These are phyloP conservation scores for Bombus superbus DNA, from an alignment of 1,140 invertebrate genomes.

Conservation along the genomic window DNA sequence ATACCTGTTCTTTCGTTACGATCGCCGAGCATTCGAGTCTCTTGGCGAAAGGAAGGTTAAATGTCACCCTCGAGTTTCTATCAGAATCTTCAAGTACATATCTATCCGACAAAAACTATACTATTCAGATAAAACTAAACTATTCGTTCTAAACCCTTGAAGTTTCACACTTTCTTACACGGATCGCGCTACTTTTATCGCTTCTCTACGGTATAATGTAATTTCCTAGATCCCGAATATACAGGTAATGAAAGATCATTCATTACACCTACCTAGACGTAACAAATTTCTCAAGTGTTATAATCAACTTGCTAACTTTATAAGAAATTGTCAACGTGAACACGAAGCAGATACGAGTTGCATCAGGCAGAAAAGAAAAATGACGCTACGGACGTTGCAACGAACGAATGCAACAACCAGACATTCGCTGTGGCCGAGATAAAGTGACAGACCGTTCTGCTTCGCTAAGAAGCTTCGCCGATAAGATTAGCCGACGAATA, in stretches of 20 bases:
- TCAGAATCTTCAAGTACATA: too few species aligned
- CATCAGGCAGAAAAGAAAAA: neutral
- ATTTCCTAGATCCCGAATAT: neutral
- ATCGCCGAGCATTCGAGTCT: too few species aligned
- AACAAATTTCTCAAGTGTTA: constrained; percentile 5
- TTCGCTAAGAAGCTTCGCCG: constrained; percentile 42
- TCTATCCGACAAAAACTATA: too few species aligned
- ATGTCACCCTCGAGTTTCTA: too few species aligned
- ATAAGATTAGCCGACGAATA: constrained; percentile 45
- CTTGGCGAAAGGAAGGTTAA: too few species aligned
- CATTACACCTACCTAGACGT: constrained; percentile 38
- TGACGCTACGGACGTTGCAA: neutral
- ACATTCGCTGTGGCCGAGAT: constrained; percentile 22
- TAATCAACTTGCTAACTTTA: neutral
- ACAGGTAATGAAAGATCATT: neutral
- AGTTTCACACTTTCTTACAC: too few species aligned
- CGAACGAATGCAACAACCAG: constrained; percentile 35
- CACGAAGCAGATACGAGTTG: neutral
- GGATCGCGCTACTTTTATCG: too few species aligned
- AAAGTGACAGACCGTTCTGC: constrained; percentile 36
- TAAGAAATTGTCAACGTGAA: constrained; percentile 23
- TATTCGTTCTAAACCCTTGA: too few species aligned
- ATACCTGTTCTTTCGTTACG: neutral
- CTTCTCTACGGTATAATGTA: neutral
- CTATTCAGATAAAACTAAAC: too few species aligned